A percentile compares a stretch with the other conserved stretches of the same genome.
These are phyloP conservation scores for Podarcis lilfordi DNA, from an alignment of 2,797 vertebrate species.

Conservation along the genomic window DNA sequence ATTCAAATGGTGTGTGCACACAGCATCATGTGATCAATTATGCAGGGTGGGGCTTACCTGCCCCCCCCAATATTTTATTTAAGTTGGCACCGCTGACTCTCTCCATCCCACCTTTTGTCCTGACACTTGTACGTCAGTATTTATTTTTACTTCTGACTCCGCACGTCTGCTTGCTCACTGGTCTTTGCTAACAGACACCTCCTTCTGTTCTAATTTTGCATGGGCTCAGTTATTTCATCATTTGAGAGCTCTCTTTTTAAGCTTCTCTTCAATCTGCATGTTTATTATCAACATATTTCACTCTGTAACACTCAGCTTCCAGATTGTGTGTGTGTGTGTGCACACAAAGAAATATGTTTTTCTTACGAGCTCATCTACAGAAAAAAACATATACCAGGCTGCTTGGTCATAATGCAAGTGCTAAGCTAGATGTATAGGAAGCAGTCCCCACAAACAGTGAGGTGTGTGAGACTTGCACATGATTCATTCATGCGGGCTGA, in stretches of 20 bases:
- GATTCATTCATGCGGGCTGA: not conserved
- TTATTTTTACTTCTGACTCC: not conserved
- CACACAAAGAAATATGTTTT: not conserved
- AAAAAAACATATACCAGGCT: not conserved
- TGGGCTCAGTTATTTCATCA: not conserved
- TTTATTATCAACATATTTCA: not conserved
- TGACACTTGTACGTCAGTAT: not conserved
- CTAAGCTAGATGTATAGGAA: not conserved
- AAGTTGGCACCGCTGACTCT: too few relatives aligned
- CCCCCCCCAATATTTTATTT: too few relatives aligned
- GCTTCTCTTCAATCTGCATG: not conserved
- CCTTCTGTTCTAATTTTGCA: not conserved
- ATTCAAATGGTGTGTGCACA: too few relatives aligned
- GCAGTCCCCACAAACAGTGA: not conserved
- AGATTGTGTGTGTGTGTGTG: not conserved
- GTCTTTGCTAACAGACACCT: not conserved
- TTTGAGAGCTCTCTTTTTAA: not conserved
- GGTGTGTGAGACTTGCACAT: not conserved
- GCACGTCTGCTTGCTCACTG: not conserved
- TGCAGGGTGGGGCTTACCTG: too few relatives aligned
- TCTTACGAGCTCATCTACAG: not conserved
- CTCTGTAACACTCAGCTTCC: not conserved
- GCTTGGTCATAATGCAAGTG: not conserved
- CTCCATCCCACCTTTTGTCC: too few relatives aligned
- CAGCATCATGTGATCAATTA: too few relatives aligned